These are phyloP conservation scores for Drosophila lacteicornis DNA, from an alignment of 1,140 invertebrate genomes.

Conservation along the genomic window DNA sequence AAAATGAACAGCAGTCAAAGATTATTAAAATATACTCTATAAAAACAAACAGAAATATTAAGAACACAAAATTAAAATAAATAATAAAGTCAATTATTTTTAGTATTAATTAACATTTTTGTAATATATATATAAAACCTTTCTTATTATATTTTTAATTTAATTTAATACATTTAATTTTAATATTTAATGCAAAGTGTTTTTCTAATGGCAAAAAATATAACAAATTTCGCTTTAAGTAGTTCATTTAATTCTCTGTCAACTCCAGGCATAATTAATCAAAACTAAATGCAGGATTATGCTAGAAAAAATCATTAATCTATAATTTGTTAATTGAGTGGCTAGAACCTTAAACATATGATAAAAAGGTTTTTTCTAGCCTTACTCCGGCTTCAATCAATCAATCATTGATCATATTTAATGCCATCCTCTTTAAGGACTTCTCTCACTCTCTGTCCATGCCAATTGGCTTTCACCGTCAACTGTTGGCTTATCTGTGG, in stretches of 20 bases:
- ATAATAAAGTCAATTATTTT: too few species aligned
- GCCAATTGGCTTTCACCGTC: neutral
- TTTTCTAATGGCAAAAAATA: too few species aligned
- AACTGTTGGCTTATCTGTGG: slow-evolving; percentile 14
- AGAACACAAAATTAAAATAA: too few species aligned
- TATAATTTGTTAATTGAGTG: neutral
- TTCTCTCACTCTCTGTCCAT: neutral
- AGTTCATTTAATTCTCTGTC: neutral
- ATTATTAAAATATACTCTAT: too few species aligned
- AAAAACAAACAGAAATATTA: too few species aligned
- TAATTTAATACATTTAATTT: neutral
- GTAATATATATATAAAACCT: neutral
- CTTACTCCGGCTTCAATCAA: neutral
- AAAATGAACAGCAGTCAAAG: neutral
- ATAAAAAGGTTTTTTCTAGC: neutral
- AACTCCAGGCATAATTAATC: neutral
- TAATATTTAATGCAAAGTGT: too few species aligned
- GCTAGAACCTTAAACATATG: neutral
- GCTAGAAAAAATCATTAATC: neutral
- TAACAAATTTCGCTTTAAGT: neutral
- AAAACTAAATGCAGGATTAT: neutral
- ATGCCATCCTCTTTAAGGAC: neutral
- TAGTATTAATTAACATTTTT: neutral
- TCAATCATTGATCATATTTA: slow-evolving; percentile 20
- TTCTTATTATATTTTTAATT: neutral